These are phyloP conservation scores for Aphaenogaster ashmeadi DNA, from an alignment of 1,140 invertebrate species.

Conservation along the genomic window DNA sequence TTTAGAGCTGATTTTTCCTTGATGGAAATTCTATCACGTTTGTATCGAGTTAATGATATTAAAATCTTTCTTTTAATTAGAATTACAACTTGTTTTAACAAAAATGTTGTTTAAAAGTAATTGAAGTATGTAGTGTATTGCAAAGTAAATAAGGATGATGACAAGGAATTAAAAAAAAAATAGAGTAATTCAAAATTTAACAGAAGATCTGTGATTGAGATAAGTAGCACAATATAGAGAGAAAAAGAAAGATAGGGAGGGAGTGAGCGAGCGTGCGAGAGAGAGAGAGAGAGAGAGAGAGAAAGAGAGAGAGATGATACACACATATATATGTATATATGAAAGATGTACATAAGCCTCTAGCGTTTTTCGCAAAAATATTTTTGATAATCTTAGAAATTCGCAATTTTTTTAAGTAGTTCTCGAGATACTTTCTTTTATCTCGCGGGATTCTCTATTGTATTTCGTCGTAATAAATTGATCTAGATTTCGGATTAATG, in stretches of 20 bases:
- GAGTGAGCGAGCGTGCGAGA: neutral
- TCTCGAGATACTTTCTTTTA: neutral
- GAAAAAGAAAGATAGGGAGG: neutral
- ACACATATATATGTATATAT: slow-evolving; percentile 3
- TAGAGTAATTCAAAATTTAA: neutral
- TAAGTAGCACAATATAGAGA: neutral
- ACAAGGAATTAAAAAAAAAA: neutral
- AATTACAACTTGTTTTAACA: slow-evolving; percentile 2
- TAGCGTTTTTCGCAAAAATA: slow-evolving; percentile 7
- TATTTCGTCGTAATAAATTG: neutral
- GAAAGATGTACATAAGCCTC: slow-evolving; percentile 6
- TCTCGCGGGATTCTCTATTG: neutral
- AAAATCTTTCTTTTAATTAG: neutral
- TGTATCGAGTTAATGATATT: slow-evolving; percentile 6
- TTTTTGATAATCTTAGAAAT: slow-evolving; percentile 21
- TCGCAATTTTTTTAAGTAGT: slow-evolving; percentile 17
- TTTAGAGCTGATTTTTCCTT: neutral
- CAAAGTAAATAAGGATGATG: neutral
- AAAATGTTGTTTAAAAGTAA: neutral
- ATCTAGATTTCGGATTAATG: neutral
- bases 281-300: slow-evolving; percentile 8
- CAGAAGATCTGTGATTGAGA: slow-evolving; percentile 9
- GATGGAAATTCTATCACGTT: slow-evolving; percentile 5
- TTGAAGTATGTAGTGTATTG: neutral
- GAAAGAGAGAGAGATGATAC: neutral